Conservation (phyloP, 1,140 invertebrate genomes). For the Caenorhabditis brenneri region DNA sequence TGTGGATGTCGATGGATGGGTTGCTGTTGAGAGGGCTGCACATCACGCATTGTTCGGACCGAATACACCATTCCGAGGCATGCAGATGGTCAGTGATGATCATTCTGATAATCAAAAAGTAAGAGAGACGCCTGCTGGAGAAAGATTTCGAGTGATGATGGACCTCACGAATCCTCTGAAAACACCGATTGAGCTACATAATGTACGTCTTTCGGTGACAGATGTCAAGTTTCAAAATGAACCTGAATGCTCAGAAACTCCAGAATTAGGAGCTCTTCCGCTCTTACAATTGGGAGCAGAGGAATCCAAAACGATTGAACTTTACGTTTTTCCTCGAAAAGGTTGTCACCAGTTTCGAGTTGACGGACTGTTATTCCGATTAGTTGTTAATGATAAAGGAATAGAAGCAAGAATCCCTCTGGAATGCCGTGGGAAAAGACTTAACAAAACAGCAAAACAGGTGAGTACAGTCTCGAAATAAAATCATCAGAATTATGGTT, state of each 20-base stretch:
- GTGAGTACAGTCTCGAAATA: not conserved
- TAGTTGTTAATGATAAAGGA: not conserved
- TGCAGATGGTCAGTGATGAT: constrained; percentile 36
- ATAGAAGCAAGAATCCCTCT: constrained; percentile 24
- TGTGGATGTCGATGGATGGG: not conserved
- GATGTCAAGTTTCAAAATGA: not conserved
- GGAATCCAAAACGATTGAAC: constrained; percentile 5
- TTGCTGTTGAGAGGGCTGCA: constrained; percentile 5
- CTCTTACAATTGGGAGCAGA: constrained; percentile 7
- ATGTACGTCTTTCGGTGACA: not conserved
- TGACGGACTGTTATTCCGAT: constrained; percentile 30
- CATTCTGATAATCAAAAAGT: constrained; percentile 45
- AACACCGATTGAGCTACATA: constrained; percentile 21
- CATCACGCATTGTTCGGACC: not conserved
- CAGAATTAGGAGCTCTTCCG: not conserved
- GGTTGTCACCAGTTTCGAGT: constrained; percentile 5
- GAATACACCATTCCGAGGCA: not conserved
- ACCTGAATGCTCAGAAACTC: not conserved
- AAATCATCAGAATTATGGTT: not conserved
- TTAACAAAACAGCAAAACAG: constrained; percentile 11
- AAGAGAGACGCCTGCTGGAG: constrained; percentile 35
- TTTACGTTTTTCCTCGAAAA: constrained; percentile 25
- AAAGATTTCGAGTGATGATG: constrained; percentile 40
- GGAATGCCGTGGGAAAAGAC: constrained; percentile 34
- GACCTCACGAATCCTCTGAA: constrained; percentile 40